Conservation (phyloP, 1,140 invertebrate species). For the Dysdera silvatica region DNA sequence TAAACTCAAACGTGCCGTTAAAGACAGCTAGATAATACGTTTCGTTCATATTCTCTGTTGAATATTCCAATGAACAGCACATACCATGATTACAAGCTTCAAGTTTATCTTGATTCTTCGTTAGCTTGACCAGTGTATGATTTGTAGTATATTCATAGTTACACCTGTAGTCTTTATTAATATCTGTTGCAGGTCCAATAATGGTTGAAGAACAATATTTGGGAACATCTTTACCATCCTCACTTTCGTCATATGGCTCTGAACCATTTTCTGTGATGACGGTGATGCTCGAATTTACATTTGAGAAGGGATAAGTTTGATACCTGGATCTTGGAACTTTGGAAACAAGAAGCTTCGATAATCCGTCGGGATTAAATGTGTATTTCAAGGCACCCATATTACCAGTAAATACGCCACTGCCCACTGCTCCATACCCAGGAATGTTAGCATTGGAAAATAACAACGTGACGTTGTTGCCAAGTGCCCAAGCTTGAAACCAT, state of each 20-base stretch:
- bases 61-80: slow-evolving; percentile 20
- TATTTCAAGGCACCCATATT: not conserved
- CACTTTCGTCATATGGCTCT: not conserved
- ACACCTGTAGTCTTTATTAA: slow-evolving; percentile 6
- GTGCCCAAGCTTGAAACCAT: slow-evolving; percentile 51
- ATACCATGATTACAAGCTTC: slow-evolving; percentile 14
- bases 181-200: not conserved
- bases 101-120: not conserved
- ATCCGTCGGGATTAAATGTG: not conserved
- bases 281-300: not conserved
- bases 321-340: not conserved
- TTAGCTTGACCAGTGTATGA: slow-evolving; percentile 3
- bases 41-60: not conserved
- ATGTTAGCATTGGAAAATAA: slow-evolving; percentile 51
- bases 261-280: not conserved
- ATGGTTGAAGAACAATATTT: not conserved
- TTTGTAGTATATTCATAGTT: not conserved
- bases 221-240: not conserved
- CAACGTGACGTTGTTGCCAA: slow-evolving; percentile 50
- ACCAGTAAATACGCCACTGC: slow-evolving; percentile 29
- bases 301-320: not conserved
- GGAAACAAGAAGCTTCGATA: not conserved
- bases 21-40: not conserved
- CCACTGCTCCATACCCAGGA: slow-evolving; percentile 32
- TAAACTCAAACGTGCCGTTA: not conserved